Evolutionary conservation across 2,113 vertebrate species (phyloP).

Genomic region (Egretta garzetta): DNA sequence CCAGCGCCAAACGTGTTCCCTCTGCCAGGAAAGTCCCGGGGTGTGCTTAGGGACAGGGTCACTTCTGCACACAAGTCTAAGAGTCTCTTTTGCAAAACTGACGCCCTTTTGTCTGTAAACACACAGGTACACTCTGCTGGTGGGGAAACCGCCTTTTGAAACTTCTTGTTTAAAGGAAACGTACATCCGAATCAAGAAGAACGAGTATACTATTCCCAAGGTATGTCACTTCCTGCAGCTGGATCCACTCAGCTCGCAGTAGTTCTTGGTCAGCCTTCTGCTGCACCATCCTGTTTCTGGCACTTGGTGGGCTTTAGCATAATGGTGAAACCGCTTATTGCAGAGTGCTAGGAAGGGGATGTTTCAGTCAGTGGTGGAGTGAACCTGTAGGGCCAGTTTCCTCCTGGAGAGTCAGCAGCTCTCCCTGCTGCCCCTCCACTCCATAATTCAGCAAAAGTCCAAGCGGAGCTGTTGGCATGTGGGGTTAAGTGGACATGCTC

Average conservation of each 20-base stretch:
- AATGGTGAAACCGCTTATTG: not conserved
- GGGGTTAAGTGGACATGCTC: not conserved
- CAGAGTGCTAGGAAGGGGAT: not conserved
- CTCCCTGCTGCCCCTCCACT: not conserved
- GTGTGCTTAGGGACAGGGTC: not conserved
- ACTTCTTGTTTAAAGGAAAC: constrained; percentile 96
- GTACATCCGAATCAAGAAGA: constrained; percentile 95
- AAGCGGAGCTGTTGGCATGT: accelerated
- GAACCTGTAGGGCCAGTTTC: not conserved
- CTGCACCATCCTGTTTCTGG: not conserved
- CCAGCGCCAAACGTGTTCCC: accelerated
- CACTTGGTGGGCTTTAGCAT: accelerated
- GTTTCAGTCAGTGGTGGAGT: not conserved
- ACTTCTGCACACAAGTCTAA: not conserved
- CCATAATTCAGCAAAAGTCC: accelerated
- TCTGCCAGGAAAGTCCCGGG: not conserved
- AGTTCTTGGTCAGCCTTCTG: not conserved
- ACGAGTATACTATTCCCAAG: constrained; percentile 92
- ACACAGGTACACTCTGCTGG: constrained; percentile 92
- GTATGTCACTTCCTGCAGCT: constrained; percentile 43
- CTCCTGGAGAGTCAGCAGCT: not conserved
- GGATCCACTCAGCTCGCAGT: accelerated
- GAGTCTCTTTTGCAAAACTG: not conserved
- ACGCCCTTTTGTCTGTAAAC: not conserved
- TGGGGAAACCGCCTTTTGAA: constrained; percentile 97